phyloP scores from a whole-genome alignment of 53 echinoderm and acorn worm genomes.

The Astropecten irregularis region DNA sequence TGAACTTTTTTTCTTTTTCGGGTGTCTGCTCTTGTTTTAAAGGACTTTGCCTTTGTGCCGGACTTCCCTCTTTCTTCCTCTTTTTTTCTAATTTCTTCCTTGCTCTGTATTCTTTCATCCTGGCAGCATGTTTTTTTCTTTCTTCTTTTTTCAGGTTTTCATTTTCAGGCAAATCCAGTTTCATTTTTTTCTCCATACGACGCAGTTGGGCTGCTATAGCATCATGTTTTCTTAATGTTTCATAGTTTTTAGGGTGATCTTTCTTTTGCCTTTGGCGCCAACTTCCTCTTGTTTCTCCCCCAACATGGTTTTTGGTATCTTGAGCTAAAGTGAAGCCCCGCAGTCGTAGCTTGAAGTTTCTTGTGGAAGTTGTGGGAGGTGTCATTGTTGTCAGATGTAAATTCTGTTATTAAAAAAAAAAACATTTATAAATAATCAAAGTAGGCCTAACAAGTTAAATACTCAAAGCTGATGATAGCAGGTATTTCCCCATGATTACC shows the following conservation, averaged over 20 bases:
- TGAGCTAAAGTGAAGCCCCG: no score
- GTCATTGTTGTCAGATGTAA: no score
- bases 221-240: conserved; percentile 31
- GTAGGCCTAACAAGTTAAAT: no score
- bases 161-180: conserved; percentile 49
- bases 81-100: conserved; percentile 48
- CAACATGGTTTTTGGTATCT: no score
- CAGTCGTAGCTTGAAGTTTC: no score
- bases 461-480: no score
- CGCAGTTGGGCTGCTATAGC: conserved; percentile 13
- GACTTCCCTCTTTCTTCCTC: conserved; percentile 20
- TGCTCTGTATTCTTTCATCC: conserved; percentile 55
- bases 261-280: no score
- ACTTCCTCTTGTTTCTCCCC: no score
- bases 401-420: no score
- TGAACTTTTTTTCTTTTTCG: conserved; percentile 35
- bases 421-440: no score
- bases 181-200: conserved; percentile 39
- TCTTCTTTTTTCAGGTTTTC: conserved; percentile 18
- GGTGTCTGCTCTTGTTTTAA: background rate
- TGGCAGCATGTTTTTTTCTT: conserved; percentile 13
- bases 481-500: no score
- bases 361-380: no score
- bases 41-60: background rate
- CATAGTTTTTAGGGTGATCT: background rate